Evolutionary conservation across 2,888 invertebrate species (phyloP).

Genomic region (Plagodis pulveraria): DNA sequence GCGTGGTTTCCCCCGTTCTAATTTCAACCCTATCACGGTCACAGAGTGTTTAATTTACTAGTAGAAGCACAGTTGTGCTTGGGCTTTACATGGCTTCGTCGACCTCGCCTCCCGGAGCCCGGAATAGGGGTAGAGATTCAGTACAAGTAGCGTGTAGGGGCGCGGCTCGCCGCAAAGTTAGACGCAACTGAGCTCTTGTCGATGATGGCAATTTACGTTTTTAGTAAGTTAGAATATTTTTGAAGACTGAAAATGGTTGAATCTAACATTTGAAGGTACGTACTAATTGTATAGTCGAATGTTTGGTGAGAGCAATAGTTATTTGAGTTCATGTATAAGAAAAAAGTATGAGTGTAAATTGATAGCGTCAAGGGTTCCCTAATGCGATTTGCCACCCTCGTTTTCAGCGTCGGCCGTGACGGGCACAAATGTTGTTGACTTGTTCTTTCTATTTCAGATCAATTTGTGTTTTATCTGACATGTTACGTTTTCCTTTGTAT

Average conservation of each 20-base stretch:
- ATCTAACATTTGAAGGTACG: constrained; percentile 52
- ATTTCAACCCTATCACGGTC: constrained; percentile 41
- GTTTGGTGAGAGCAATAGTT: background rate
- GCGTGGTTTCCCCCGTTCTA: constrained; percentile 30
- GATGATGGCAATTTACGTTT: constrained; percentile 72
- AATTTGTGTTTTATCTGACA: constrained; percentile 56
- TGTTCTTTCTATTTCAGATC: constrained; percentile 76
- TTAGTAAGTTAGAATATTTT: constrained; percentile 55
- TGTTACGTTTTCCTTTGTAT: constrained; percentile 33
- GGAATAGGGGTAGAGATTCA: constrained; percentile 85
- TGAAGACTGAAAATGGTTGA: constrained; percentile 34
- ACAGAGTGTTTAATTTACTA: constrained; percentile 42
- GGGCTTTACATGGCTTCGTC: constrained; percentile 47
- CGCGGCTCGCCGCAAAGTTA: constrained; percentile 85
- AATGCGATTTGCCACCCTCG: constrained; percentile 66
- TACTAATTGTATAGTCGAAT: constrained; percentile 34
- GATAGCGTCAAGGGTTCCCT: constrained; percentile 67
- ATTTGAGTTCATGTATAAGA: constrained; percentile 3
- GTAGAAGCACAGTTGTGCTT: constrained; percentile 32
- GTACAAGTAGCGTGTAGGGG: constrained; percentile 84
- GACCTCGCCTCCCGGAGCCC: constrained; percentile 73
- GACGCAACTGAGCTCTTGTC: constrained; percentile 81
- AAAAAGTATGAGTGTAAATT: constrained; percentile 56
- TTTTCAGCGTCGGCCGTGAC: constrained; percentile 55
- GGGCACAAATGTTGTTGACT: constrained; percentile 75